Evolutionary conservation across 2,888 invertebrate species (phyloP).

Genomic region (Macrophya alboannulata): DNA sequence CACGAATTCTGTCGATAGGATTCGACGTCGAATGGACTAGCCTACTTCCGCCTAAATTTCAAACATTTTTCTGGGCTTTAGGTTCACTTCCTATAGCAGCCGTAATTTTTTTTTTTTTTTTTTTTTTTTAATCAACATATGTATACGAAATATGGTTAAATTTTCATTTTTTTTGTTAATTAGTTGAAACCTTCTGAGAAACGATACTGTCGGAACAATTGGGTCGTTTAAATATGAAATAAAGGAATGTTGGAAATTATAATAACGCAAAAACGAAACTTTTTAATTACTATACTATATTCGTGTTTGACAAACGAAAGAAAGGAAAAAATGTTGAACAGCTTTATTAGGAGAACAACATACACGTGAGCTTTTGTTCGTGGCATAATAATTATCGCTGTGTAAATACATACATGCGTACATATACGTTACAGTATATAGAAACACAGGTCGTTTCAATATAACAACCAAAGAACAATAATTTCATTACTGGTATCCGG

Average conservation of each 20-base stretch:
- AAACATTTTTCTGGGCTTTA: background rate
- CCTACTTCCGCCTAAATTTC: background rate
- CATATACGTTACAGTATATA: background rate
- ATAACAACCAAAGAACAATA: constrained; percentile 43
- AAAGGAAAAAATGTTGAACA: background rate
- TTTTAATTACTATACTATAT: background rate
- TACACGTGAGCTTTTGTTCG: constrained; percentile 3
- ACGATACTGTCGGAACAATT: background rate
- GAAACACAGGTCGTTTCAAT: background rate
- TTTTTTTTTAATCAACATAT: too few relatives aligned
- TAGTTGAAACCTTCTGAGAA: background rate
- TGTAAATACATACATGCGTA: background rate
- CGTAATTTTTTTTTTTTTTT: background rate
- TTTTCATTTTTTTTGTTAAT: background rate
- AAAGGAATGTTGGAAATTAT: background rate
- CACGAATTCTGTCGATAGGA: constrained; percentile 23
- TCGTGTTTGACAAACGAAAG: background rate
- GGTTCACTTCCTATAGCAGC: background rate
- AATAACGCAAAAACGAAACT: constrained; percentile 4
- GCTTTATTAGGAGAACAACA: background rate
- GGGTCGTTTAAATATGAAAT: background rate
- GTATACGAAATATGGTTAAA: too few relatives aligned
- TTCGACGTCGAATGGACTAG: constrained; percentile 1
- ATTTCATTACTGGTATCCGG: constrained; percentile 50
- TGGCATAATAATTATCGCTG: background rate